Evolutionary conservation across 2,888 invertebrate species (phyloP), one percentile per base, ranked within the genome.

Genomic region (Dryocosmus kuriphilus): DNA sequence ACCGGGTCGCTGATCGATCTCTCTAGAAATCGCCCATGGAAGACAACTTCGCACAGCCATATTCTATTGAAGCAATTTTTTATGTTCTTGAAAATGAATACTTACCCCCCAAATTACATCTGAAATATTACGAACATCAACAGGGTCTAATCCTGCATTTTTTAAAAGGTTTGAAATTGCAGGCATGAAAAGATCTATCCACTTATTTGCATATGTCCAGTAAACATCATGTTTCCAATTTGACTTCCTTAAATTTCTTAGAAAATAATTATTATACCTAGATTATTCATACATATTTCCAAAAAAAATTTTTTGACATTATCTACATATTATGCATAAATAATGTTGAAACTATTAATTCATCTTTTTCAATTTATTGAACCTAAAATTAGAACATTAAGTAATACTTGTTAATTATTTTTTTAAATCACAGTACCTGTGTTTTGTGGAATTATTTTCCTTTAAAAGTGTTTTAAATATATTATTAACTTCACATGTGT

Each of bases 221-320:
- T 75, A 60, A 16, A 77, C 75, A 62, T 77, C 60, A n/a, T 75
- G 62, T 22, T 63, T 6, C 46, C 63, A 75, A 51, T 75, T 62
- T 51, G n/a, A 32, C 22, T 22, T 24, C 14, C 30, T 75, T 51
- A 16, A 38, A 35, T 46, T 41, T n/a, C 27, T 30, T 61, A 1
- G 35, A 30, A 51, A 19, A 63, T 30, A 19, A 2, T 41, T 46
- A 22, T 60, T 61, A 60, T 9, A 46, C 2, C 0, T 27, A 41
- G 24, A 60, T 27, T 57, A 3, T 14, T 57, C 24, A 24, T 14
- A 51, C n/a, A n/a, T 51, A 51, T 51, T 51, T 51, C 1, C 19
- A n/a, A 51, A 19, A 51, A n/a, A n/a, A n/a, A 8, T 0, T 51
- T 51, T n/a, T 7, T 0, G 7, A 0, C 6, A 51, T 51, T 51